A percentile compares a stretch with the other conserved stretches of the same genome.
These are phyloP conservation scores for Papilio dardanus DNA, from an alignment of 1,140 invertebrate genomes.

Conservation along the genomic window DNA sequence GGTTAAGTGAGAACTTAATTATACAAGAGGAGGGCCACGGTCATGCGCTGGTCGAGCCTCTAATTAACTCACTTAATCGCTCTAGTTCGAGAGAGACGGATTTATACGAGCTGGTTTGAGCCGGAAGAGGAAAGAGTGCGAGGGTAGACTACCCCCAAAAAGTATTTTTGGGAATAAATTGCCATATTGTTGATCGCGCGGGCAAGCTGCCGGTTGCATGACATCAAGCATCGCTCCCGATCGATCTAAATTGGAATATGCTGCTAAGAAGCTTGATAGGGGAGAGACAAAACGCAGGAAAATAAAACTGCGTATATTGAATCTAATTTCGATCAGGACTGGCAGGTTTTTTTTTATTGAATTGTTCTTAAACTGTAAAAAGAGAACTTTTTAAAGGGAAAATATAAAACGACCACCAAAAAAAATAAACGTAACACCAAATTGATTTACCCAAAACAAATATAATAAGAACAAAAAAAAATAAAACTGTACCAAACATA, in stretches of 20 bases:
- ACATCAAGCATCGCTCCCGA: not conserved
- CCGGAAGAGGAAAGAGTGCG: not conserved
- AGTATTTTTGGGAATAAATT: conserved; percentile 6
- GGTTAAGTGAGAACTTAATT: conserved; percentile 35
- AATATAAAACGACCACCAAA: too few species aligned
- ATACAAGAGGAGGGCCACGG: conserved; percentile 25
- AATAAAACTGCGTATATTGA: not conserved
- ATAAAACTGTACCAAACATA: too few species aligned
- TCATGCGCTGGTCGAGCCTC: conserved; percentile 32
- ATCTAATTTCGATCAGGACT: too few species aligned
- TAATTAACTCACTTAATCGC: conserved; percentile 35
- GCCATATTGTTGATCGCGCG: conserved; percentile 9
- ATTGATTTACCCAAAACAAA: too few species aligned
- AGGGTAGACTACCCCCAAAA: conserved; percentile 4
- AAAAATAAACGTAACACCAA: too few species aligned
- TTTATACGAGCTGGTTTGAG: not conserved
- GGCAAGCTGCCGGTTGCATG: not conserved
- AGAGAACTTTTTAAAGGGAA: too few species aligned
- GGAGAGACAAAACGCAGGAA: not conserved
- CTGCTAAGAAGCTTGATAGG: not conserved
- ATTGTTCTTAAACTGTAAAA: too few species aligned
- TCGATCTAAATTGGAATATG: too few species aligned
- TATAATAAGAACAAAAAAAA: too few species aligned
- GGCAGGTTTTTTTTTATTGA: too few species aligned
- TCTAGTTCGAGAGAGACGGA: not conserved